Evolutionary conservation across 2,797 vertebrate genomes (phyloP).

Genomic region (Jordanella pulchra): DNA sequence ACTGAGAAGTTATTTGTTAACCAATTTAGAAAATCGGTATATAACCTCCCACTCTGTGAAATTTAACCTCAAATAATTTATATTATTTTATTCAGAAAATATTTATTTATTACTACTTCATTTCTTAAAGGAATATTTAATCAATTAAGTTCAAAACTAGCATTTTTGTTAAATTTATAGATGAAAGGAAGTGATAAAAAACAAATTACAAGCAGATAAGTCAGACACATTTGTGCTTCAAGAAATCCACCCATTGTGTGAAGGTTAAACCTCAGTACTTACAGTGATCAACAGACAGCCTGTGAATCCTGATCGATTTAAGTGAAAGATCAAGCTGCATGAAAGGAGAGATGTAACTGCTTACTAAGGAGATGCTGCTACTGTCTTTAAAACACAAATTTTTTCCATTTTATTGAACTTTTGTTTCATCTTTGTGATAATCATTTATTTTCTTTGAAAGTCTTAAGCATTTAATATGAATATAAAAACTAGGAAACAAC

Average conservation of each 20-base stretch:
- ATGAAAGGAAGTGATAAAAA: background rate
- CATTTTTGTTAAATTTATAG: background rate
- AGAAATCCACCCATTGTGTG: constrained; percentile 8
- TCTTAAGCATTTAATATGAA: background rate
- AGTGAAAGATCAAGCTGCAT: background rate
- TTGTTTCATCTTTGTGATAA: background rate
- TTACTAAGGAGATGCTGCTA: background rate
- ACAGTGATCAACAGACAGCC: background rate
- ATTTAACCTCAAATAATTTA: constrained; percentile 37
- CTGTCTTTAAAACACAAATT: background rate
- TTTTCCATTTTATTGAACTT: background rate
- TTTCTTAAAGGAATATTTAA: background rate
- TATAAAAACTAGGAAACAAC: background rate
- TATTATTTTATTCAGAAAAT: constrained; percentile 32
- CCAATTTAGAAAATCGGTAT: constrained; percentile 42
- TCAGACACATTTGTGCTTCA: background rate
- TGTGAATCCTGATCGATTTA: background rate
- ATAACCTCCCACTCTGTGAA: constrained; percentile 51
- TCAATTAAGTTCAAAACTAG: constrained; percentile 1
- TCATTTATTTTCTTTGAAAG: background rate
- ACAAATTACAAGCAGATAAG: background rate
- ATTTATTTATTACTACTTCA: constrained; percentile 3
- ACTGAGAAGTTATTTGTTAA: constrained; percentile 31
- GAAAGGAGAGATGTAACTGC: background rate
- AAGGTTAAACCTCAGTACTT: background rate